These are phyloP conservation scores for Monopterus albus DNA, from an alignment of 2,113 vertebrate genomes.

Conservation along the genomic window DNA sequence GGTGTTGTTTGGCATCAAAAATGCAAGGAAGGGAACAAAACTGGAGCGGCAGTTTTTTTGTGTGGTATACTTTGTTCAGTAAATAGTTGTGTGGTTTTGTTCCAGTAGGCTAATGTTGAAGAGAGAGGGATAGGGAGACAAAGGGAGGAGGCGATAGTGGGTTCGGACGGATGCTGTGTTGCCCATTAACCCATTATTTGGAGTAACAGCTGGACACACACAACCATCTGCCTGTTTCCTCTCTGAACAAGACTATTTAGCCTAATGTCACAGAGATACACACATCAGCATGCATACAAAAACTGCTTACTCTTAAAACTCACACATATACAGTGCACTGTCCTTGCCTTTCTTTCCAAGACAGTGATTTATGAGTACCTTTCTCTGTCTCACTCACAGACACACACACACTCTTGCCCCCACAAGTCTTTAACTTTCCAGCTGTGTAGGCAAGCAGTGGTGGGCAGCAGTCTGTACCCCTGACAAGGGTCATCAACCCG, in stretches of 20 bases:
- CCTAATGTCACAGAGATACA: slow-evolving; percentile 30
- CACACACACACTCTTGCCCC: slow-evolving; percentile 54
- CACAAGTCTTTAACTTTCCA: slow-evolving; percentile 77
- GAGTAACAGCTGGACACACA: slow-evolving; percentile 72
- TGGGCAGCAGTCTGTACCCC: slow-evolving; percentile 75
- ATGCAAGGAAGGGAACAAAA: slow-evolving; percentile 18
- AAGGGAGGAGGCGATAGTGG: slow-evolving; percentile 39
- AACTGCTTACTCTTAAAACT: slow-evolving; percentile 5
- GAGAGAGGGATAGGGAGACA: slow-evolving; percentile 21
- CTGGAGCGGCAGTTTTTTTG: not conserved
- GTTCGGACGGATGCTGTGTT: slow-evolving; percentile 58
- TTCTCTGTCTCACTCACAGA: no score
- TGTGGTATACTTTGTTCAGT: slow-evolving; percentile 8
- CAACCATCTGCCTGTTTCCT: slow-evolving; percentile 68
- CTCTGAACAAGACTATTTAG: slow-evolving; percentile 65
- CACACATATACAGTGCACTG: slow-evolving; percentile 21
- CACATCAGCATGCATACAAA: slow-evolving; percentile 2
- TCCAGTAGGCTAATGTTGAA: slow-evolving; percentile 50
- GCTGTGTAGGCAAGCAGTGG: slow-evolving; percentile 71
- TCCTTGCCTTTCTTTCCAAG: no score
- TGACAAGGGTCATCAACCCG: slow-evolving; percentile 71
- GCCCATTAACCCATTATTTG: slow-evolving; percentile 74
- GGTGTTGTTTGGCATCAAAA: slow-evolving; percentile 28
- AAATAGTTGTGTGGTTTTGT: slow-evolving; percentile 14
- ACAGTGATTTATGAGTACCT: no score